Base-by-base conservation (phyloP, 2,888 invertebrate genomes). In the Abscondita cerata region DNA sequence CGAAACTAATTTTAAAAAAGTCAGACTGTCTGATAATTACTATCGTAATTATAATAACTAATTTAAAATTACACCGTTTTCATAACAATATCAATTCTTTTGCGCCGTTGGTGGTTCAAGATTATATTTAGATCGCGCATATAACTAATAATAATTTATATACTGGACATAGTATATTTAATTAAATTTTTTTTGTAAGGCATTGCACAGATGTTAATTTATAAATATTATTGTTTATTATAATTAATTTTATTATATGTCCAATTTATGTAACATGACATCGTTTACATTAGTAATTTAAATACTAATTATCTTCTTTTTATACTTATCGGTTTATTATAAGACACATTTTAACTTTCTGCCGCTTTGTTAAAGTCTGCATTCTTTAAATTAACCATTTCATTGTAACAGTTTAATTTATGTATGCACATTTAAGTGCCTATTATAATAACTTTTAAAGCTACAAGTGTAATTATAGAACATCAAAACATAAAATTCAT, bases 241-340 rank as follows among this genome's bases (percentile, higher is more conserved):
- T 62, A 58, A 62, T 62, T 62, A 54, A 40, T 53, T 62, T 58
- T 58, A 50, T 58, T 58, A 62, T 58, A 52, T 58, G 58, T 58
- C 62, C 50, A 50, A 62, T 62, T 54, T 53, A 48, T 52, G 18
- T 46, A 38, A 58, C 48, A 54, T 51, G 36, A 41, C 38, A 34
- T 41, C 25, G 44, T 58, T 61, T 62, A 58, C 52, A 54, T 38
- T 40, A 19, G 38, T 38, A 62, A 62, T 62, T 44, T 44, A 18
- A 44, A 44, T 44, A 44, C 16, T 19, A 44, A 44, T 44, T 44
- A 44, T 44, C 2, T 44, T 44, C n/a, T 44, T 19, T 19, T 18
- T 19, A n/a, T 18, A 44, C 19, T 44, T 44, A 44, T 25, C 6
- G 25, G 25, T 25, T 25, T 25, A 25, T 25, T 4, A 25, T 25